These are phyloP conservation scores for Ciconia boyciana DNA, from an alignment of 2,113 vertebrate species.

Conservation along the genomic window DNA sequence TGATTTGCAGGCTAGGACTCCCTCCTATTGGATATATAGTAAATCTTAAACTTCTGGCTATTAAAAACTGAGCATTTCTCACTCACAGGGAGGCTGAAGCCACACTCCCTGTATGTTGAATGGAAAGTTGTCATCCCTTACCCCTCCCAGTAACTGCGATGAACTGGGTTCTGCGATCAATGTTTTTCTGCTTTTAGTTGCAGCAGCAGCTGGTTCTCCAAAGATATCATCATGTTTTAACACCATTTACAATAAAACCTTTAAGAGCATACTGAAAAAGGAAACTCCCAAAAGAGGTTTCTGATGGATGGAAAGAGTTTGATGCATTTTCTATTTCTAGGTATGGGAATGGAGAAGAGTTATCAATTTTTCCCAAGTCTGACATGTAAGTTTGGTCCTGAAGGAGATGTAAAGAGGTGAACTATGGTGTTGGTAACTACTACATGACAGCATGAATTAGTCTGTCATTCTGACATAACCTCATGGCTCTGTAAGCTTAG, in stretches of 20 bases:
- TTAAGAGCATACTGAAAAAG: constrained; percentile 14
- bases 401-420: background rate
- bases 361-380: background rate
- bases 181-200: background rate
- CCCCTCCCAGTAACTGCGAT: background rate
- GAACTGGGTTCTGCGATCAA: background rate
- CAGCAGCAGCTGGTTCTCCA: background rate
- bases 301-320: constrained; percentile 6
- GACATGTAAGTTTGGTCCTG: background rate
- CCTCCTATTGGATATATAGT: accelerated
- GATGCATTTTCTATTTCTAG: constrained; percentile 24
- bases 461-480: background rate
- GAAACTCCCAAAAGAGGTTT: constrained; percentile 16
- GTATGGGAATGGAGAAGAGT: background rate
- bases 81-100: background rate
- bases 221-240: background rate
- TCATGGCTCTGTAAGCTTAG: background rate
- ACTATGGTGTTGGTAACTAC: background rate
- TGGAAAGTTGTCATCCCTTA: background rate
- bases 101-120: background rate
- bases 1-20: background rate
- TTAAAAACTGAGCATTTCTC: background rate
- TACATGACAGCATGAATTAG: background rate
- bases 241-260: constrained; percentile 13
- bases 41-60: background rate